phyloP scores from a whole-genome alignment of 2,888 invertebrate genomes.

The Ceraclea dissimilis region DNA sequence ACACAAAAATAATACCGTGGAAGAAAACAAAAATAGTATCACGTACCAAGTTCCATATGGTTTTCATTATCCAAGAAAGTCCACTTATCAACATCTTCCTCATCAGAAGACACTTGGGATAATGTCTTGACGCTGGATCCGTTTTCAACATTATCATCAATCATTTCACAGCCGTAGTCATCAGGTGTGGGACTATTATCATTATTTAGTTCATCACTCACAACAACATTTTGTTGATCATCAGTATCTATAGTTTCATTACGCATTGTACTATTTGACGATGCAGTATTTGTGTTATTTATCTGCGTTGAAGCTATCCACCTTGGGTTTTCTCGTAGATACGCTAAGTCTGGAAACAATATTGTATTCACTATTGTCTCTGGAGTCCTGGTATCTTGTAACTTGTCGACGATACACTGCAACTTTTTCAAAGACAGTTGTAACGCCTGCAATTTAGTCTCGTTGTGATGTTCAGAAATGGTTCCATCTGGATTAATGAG shows the following conservation, averaged over 20 bases:
- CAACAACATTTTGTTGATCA: neutral
- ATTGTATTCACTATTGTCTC: neutral
- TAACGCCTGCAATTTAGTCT: neutral
- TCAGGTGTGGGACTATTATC: neutral
- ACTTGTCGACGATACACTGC: neutral
- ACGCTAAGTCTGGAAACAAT: no score
- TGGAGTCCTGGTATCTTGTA: neutral
- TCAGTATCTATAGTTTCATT: neutral
- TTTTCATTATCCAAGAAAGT: constrained; percentile 5
- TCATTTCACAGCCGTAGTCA: neutral
- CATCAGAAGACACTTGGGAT: constrained; percentile 6
- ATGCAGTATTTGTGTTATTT: no score
- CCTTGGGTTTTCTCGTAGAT: no score
- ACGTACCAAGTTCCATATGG: neutral
- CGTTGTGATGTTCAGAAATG: neutral
- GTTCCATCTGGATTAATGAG: neutral
- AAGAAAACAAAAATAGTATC: no score
- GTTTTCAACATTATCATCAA: neutral
- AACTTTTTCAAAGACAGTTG: neutral
- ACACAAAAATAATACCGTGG: no score
- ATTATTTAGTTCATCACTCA: neutral
- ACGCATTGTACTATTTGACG: no score
- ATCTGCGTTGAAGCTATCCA: no score
- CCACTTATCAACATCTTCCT: constrained; percentile 10
- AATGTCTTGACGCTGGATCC: constrained; percentile 12